Evolutionary conservation across 1,140 invertebrate genomes (phyloP).

Genomic region (Cydia fagiglandana): DNA sequence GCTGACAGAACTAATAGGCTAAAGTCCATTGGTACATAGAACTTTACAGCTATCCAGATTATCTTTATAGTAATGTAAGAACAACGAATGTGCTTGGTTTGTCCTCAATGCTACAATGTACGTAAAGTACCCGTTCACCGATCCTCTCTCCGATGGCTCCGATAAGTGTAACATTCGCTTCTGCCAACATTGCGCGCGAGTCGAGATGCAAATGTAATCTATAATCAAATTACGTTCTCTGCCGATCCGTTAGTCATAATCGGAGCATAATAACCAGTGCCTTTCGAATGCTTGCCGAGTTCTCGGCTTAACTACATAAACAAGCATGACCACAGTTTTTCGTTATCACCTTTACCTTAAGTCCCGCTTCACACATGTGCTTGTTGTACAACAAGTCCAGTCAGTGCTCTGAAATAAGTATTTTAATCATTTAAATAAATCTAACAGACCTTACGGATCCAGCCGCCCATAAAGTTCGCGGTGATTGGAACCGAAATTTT

Average conservation of each 20-base stretch:
- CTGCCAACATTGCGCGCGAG: background rate
- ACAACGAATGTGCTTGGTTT: background rate
- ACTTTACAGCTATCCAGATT: no score
- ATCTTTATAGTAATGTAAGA: no score
- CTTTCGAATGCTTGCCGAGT: background rate
- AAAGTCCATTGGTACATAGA: no score
- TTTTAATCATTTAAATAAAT: no score
- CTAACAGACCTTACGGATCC: no score
- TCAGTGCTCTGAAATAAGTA: no score
- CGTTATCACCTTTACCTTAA: background rate
- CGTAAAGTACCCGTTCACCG: background rate
- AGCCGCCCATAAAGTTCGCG: no score
- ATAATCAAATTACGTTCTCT: background rate
- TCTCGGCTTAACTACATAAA: background rate
- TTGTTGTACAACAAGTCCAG: no score
- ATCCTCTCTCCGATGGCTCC: background rate
- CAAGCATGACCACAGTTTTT: background rate
- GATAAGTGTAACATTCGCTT: no score
- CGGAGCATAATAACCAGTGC: background rate
- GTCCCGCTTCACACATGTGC: no score
- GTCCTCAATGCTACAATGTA: background rate
- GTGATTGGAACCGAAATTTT: no score
- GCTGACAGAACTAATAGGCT: no score
- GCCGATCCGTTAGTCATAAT: background rate
- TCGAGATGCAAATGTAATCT: constrained; percentile 1